Percentiles rank a stretch among this genome's conserved stretches.
These are phyloP conservation scores for Myopa tessellatipennis DNA, from an alignment of 2,888 invertebrate genomes.

Conservation along the genomic window DNA sequence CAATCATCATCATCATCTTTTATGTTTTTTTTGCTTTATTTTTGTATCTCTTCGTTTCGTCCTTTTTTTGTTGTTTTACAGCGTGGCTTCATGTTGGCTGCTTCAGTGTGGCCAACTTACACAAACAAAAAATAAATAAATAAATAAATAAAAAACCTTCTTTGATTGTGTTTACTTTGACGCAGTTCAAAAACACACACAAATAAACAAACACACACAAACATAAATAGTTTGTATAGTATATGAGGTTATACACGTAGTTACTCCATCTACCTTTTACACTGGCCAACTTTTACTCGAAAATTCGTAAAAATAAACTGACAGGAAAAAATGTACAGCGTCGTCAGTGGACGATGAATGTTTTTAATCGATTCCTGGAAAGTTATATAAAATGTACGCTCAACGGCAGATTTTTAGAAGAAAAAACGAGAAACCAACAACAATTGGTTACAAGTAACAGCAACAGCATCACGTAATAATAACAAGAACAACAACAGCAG, in stretches of 20 bases:
- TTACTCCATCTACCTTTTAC: too few relatives aligned
- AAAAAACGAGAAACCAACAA: background rate
- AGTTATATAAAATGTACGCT: background rate
- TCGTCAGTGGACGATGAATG: background rate
- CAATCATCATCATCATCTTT: background rate
- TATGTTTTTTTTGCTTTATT: background rate
- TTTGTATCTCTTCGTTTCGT: too few relatives aligned
- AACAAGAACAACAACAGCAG: background rate
- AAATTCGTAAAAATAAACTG: too few relatives aligned
- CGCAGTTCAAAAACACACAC: background rate
- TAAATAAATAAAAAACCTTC: background rate
- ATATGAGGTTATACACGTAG: background rate
- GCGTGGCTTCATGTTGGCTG: background rate
- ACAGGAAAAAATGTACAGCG: background rate
- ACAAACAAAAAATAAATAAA: background rate
- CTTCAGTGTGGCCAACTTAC: too few relatives aligned
- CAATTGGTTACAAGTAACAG: background rate
- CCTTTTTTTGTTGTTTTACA: background rate
- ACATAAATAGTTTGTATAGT: background rate
- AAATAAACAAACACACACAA: conserved; percentile 3
- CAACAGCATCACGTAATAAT: background rate
- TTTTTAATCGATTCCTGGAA: conserved; percentile 11
- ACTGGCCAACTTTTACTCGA: too few relatives aligned
- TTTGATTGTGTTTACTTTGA: conserved; percentile 4
- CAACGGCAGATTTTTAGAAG: background rate